Evolutionary conservation across 2,113 vertebrate genomes (phyloP).

Genomic region (Morone chrysops): DNA sequence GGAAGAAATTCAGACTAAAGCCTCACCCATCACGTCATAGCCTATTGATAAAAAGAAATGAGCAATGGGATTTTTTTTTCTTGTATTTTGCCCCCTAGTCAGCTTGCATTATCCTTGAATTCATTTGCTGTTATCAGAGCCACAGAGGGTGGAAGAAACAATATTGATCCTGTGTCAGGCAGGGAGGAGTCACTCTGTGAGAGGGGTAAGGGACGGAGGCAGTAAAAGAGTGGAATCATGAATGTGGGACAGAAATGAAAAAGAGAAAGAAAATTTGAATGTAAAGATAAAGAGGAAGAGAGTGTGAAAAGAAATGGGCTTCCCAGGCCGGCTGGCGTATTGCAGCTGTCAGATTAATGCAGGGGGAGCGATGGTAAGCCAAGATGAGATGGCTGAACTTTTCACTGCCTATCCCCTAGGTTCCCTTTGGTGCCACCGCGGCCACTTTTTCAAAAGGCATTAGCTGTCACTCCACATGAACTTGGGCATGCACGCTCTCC

Average conservation of each 20-base stretch:
- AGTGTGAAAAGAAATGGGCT: not conserved
- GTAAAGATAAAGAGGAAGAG: slow-evolving; percentile 29
- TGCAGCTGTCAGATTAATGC: slow-evolving; percentile 71
- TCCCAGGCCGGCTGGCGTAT: slow-evolving; percentile 29
- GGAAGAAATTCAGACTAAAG: slow-evolving; percentile 16
- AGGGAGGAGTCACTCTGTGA: slow-evolving; percentile 7
- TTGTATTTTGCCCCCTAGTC: not conserved
- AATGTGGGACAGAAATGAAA: not conserved
- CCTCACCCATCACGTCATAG: slow-evolving; percentile 1
- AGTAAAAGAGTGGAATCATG: not conserved
- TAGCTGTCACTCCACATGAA: slow-evolving; percentile 64
- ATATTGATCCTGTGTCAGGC: slow-evolving; percentile 35
- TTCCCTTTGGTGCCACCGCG: slow-evolving; percentile 50
- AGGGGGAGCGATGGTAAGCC: slow-evolving; percentile 44
- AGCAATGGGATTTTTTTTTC: slow-evolving; percentile 1
- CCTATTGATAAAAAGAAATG: slow-evolving; percentile 25
- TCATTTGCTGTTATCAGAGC: slow-evolving; percentile 28
- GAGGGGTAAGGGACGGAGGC: not conserved
- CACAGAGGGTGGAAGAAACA: not conserved
- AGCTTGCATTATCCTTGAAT: slow-evolving; percentile 39
- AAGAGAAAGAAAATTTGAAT: slow-evolving; percentile 18
- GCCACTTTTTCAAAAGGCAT: slow-evolving; percentile 64
- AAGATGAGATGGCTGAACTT: slow-evolving; percentile 63
- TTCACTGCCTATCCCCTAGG: slow-evolving; percentile 50
- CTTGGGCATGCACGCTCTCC: slow-evolving; percentile 34